A percentile compares a stretch with the other conserved stretches of the same genome.
Evolutionary conservation across 2,888 invertebrate species (phyloP).

Genomic region (Girardia tigrina): DNA sequence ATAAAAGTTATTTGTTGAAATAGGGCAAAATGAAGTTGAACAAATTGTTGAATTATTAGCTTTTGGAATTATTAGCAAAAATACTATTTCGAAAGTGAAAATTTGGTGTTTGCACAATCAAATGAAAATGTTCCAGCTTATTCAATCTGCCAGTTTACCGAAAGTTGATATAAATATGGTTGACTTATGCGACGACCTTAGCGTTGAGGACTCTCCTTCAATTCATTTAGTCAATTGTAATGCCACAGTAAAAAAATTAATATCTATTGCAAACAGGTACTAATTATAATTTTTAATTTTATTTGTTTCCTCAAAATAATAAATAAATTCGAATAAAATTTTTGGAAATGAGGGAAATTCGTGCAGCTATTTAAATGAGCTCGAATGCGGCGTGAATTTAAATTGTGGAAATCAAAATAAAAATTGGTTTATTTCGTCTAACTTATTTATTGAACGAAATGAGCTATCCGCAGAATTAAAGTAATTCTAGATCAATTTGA

Average conservation of each 20-base stretch:
- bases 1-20: no score
- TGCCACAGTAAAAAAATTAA: constrained; percentile 19
- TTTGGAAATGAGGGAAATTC: no score
- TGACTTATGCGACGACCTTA: neutral
- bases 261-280: neutral
- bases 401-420: no score
- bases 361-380: no score
- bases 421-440: no score
- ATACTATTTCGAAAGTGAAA: neutral
- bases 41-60: neutral
- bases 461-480: no score
- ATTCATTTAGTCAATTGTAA: constrained; percentile 15
- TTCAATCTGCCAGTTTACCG: neutral
- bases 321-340: no score
- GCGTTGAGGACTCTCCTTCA: neutral
- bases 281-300: no score
- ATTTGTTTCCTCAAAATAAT: no score
- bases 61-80: neutral
- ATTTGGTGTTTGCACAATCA: constrained; percentile 6
- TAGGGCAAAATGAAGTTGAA: neutral
- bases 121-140: neutral
- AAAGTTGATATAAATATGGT: constrained; percentile 6
- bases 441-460: no score
- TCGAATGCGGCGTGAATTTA: no score
- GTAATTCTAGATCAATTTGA: no score